These are phyloP conservation scores for Acanthopleura granulata DNA, from an alignment of 2,888 invertebrate genomes.

Conservation along the genomic window DNA sequence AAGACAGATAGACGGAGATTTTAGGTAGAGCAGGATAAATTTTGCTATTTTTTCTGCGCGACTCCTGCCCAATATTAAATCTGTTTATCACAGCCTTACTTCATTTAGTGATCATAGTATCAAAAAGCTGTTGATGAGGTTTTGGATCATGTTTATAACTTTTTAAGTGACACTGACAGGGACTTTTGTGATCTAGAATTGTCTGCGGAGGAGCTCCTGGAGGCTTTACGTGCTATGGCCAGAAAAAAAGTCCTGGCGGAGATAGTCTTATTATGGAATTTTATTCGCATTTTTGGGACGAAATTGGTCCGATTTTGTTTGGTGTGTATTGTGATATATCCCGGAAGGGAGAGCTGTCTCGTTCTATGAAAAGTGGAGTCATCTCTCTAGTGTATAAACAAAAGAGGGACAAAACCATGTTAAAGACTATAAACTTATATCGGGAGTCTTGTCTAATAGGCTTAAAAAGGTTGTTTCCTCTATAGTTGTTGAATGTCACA, in stretches of 20 bases:
- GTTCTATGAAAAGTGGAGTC: not conserved
- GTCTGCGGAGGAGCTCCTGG: not conserved
- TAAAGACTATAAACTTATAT: slow-evolving; percentile 1
- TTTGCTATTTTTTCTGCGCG: not conserved
- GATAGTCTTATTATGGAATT: slow-evolving; percentile 18
- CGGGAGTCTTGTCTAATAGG: not conserved
- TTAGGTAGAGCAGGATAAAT: not conserved
- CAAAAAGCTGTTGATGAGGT: not conserved
- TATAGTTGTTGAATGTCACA: not conserved
- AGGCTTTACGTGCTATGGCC: not conserved
- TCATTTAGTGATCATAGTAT: slow-evolving; percentile 16
- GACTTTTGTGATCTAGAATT: not conserved
- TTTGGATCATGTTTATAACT: not conserved
- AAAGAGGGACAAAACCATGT: slow-evolving; percentile 6
- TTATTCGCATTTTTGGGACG: slow-evolving; percentile 1
- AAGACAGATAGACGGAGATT: not conserved
- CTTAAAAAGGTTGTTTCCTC: not conserved
- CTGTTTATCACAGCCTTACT: not conserved
- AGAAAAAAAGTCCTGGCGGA: slow-evolving; percentile 11
- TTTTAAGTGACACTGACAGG: not conserved
- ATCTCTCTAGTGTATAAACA: not conserved
- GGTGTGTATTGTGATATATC: not conserved
- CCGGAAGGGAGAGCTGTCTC: not conserved
- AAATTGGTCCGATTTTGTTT: slow-evolving; percentile 2
- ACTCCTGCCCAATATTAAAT: not conserved